Evolutionary conservation across 1,140 invertebrate genomes (phyloP).

Genomic region (Cydia strobilella): DNA sequence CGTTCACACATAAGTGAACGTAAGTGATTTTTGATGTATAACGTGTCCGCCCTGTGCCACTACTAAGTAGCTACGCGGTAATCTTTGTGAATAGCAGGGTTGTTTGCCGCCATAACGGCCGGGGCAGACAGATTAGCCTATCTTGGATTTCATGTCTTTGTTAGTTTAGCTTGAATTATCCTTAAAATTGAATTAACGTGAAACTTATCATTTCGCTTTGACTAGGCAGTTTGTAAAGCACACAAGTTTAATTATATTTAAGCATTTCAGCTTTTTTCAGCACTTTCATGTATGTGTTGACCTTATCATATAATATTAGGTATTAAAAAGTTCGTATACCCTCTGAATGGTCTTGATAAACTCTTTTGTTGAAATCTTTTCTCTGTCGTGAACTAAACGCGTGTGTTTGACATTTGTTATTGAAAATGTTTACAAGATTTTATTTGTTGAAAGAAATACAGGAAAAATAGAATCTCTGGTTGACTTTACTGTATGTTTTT

Average conservation of each 20-base stretch:
- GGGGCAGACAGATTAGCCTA: constrained; percentile 9
- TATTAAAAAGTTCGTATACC: neutral
- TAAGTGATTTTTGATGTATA: no score
- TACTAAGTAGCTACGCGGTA: no score
- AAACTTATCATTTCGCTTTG: constrained; percentile 9
- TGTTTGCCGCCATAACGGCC: neutral
- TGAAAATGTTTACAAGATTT: neutral
- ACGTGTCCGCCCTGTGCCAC: no score
- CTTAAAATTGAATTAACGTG: neutral
- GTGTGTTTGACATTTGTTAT: neutral
- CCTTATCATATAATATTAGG: neutral
- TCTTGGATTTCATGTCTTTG: constrained; percentile 7
- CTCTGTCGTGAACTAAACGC: neutral
- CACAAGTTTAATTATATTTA: neutral
- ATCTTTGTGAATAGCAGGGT: neutral
- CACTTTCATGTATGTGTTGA: neutral
- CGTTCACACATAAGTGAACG: no score
- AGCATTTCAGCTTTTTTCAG: neutral
- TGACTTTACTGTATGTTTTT: no score
- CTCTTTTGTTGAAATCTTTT: neutral
- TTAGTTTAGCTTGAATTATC: neutral
- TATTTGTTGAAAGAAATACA: neutral
- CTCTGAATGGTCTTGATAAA: neutral
- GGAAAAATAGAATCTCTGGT: no score
- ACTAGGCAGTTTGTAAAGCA: neutral